These are phyloP conservation scores for Danio rerio DNA, from an alignment of 2,113 vertebrate genomes.

Conservation along the genomic window DNA sequence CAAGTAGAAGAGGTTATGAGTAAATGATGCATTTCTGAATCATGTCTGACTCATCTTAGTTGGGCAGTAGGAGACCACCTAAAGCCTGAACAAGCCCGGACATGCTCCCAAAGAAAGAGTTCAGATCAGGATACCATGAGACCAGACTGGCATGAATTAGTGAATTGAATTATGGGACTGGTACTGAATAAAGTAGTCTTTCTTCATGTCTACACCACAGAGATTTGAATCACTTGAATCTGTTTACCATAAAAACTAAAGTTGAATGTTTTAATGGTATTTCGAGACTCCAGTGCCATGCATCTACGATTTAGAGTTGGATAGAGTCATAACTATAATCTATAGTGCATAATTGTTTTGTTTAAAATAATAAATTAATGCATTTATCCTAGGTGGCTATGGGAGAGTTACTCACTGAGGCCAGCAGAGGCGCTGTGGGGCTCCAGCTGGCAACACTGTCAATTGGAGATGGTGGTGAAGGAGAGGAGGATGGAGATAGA, in stretches of 20 bases:
- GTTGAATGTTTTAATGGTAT: no score
- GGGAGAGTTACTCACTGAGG: constrained; percentile 76
- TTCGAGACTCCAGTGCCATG: background rate
- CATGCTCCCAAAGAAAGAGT: background rate
- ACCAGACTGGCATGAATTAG: constrained; percentile 14
- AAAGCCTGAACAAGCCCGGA: background rate
- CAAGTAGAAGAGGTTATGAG: background rate
- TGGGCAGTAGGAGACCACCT: background rate
- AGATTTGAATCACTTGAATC: background rate
- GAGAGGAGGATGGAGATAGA: constrained; percentile 83
- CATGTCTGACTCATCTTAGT: background rate
- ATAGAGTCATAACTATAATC: background rate
- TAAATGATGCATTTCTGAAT: background rate
- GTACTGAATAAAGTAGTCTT: background rate
- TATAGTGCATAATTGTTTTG: no score
- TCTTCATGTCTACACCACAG: background rate
- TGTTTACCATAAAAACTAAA: background rate
- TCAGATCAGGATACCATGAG: constrained; percentile 9
- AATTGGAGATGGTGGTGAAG: constrained; percentile 77
- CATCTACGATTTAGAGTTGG: background rate
- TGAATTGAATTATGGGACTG: constrained; percentile 4
- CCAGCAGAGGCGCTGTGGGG: constrained; percentile 73
- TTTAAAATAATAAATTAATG: no score
- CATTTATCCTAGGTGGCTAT: background rate
- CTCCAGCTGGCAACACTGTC: constrained; percentile 78